Base-by-base conservation (phyloP, 2,888 invertebrate genomes). In the Phlogophora meticulosa region DNA sequence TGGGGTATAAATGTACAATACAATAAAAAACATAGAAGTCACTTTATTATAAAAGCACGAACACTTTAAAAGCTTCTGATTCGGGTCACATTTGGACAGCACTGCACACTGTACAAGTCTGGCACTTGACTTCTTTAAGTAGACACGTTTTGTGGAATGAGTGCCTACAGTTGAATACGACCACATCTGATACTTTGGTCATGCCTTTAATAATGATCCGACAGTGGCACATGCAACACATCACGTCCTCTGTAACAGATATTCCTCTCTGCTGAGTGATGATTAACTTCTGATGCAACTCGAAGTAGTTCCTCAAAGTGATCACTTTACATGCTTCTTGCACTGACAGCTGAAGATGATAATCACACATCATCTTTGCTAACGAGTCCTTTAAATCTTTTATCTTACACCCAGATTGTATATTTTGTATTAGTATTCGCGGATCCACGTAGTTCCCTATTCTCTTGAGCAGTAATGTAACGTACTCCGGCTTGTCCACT, bases 301-400 rank as follows among this genome's bases (percentile, higher is more conserved):
- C 97, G 85, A 98, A 98, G 91, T 98, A 98, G 94, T 99, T 99
- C 3, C 97, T 97, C 1, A 98, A 96, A n/a, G 99, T 96, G 72
- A 99, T 98, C 87, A 98, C 97, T 86, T 98, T 98, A 90, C 98
- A 98, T 0, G 98, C 98, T 90, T 98, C 98, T 90, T 98, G 98
- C 24, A 99, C 97, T 1, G 98, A 98, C 34, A 98, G 97, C 96
- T 99, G 99, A 68, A 99, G 96, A 87, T 98, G 98, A 91, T 98
- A 99, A 90, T 99, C 99, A 84, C 98, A 98, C 93, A 99, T 96
- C 97, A 99, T 98, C 94, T 99, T 99, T 1, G 98, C 98, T 11
- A 99, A 95, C 0, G 99, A 98, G 85, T 98, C 97, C 82, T 99
- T 97, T 46, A 99, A 94, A 43, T 98, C 98, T 10, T 98, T 98